Evolutionary conservation across 1,140 invertebrate genomes (phyloP), one percentile per base, ranked within the genome.

Genomic region (Sesamia nonagrioides): DNA sequence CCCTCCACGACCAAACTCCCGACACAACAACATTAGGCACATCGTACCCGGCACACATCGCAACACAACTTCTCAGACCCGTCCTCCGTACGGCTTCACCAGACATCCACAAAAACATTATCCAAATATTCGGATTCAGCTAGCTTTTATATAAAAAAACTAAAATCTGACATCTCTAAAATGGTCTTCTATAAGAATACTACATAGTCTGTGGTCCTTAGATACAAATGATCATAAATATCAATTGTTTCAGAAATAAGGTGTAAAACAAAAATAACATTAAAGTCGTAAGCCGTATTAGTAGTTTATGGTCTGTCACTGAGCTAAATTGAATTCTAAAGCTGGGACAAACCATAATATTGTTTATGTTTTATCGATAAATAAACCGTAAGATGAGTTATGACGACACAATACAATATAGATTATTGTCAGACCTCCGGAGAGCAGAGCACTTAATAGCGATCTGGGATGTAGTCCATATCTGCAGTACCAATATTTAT

Each of bases 321-420:
- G 18, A 37, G 60, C 37, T 63, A 63, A 63, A 63, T 63, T 63
- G 60, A 63, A 63, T 63, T 63, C 60, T 27, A 63, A n/a, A 11
- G 35, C 60, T 42, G 7, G 37, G 60, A 63, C 60, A 63, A 63
- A 63, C 60, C 60, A 63, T 63, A 63, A 63, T 63, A 63, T 63
- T 63, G 60, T 63, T 63, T 63, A 63, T 63, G 37, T 63, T 17
- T 63, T 63, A 42, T 42, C 35, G 17, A 63, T 63, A 63, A 63
- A 63, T 63, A 63, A 66, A 56, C 61, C 27, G 45, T 56, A 15
- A 72, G 78, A 84, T 84, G 83, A 84, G 83, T 82, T 84, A 82
- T 73, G 60, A 17, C 75, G 72, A 73, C 72, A 68, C 35, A 63
- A 45, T 17, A 84, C 81, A 82, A 80, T 80, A 66, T 73, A 69